phyloP scores from a whole-genome alignment of 2,797 vertebrate genomes.

The Lepilemur ruficaudatus region DNA sequence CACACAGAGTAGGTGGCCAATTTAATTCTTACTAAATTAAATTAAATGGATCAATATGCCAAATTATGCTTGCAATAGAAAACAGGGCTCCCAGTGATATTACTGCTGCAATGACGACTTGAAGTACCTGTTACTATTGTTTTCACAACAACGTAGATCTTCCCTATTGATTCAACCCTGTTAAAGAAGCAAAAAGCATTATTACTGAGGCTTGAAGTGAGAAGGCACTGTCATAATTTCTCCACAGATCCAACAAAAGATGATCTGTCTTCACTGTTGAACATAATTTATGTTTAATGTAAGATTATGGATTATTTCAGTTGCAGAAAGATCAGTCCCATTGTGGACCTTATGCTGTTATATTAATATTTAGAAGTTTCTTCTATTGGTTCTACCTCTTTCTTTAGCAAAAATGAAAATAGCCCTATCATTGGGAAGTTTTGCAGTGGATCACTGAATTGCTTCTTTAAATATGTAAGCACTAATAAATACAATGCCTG shows the following conservation, averaged over 20 bases:
- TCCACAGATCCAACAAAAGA: not conserved
- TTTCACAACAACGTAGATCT: not conserved
- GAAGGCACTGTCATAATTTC: not conserved
- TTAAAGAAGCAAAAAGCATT: not conserved
- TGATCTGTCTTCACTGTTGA: not conserved
- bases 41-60: not conserved
- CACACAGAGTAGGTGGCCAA: not conserved
- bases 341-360: not conserved
- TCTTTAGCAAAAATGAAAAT: not conserved
- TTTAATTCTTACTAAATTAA: slow-evolving; percentile 3
- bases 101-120: not conserved
- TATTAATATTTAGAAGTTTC: not conserved
- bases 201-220: not conserved
- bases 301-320: not conserved
- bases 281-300: not conserved
- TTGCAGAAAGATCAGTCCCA: not conserved
- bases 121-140: not conserved
- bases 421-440: not conserved
- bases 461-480: not conserved
- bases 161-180: not conserved
- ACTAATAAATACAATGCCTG: not conserved
- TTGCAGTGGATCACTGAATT: not conserved
- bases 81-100: not conserved
- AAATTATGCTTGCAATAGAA: not conserved
- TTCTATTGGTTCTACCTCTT: not conserved